phyloP scores from a whole-genome alignment of 53 echinoderm and acorn worm species.

The Crossaster papposus region DNA sequence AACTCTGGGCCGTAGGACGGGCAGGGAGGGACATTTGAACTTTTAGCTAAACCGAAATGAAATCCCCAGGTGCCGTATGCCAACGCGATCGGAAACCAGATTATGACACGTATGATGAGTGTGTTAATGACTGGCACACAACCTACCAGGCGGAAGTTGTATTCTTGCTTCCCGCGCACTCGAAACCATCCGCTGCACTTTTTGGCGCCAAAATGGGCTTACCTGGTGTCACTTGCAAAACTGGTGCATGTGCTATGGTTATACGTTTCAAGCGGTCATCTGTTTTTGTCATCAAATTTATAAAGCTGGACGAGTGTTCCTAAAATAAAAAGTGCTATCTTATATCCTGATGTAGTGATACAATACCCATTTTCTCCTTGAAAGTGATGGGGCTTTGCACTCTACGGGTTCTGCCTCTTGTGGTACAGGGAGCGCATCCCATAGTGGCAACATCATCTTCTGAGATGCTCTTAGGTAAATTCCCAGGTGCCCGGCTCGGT shows the following conservation, averaged over 20 bases:
- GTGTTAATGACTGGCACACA: slow-evolving; percentile 3
- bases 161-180: slow-evolving; percentile 33
- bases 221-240: slow-evolving; percentile 14
- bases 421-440: not conserved
- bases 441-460: not conserved
- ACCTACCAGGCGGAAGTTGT: not conserved
- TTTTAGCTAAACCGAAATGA: not conserved
- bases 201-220: not conserved
- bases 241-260: not conserved
- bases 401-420: slow-evolving; percentile 4
- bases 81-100: not conserved
- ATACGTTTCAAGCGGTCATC: not conserved
- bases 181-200: slow-evolving; percentile 42
- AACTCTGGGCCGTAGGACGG: too few species aligned
- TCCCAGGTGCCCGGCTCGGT: not conserved
- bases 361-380: slow-evolving; percentile 1
- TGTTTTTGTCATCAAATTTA: slow-evolving; percentile 9
- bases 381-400: not conserved
- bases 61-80: not conserved
- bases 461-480: slow-evolving; percentile 5
- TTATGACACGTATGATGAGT: not conserved
- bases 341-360: not conserved
- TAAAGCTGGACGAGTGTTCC: not conserved
- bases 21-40: not conserved
- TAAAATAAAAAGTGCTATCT: not conserved